Conservation (phyloP, 2,888 invertebrate genomes). For the Pachymerium ferrugineum region DNA sequence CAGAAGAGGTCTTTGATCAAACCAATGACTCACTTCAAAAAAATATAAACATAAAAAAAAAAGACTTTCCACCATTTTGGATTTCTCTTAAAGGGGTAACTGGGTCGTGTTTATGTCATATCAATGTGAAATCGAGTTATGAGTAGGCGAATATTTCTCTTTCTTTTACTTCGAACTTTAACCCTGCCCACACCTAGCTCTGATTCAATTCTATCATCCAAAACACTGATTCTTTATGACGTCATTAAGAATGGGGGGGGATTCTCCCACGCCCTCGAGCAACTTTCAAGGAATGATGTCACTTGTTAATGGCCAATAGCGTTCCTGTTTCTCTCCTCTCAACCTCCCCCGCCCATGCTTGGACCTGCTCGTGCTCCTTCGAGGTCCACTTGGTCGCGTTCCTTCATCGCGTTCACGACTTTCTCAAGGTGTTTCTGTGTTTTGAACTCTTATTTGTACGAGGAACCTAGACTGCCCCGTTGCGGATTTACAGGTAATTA, state of each 20-base stretch:
- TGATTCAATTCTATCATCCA: not conserved
- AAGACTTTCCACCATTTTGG: too few species aligned
- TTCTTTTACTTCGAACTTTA: too few species aligned
- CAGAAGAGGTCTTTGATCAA: not conserved
- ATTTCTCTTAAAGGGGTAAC: too few species aligned
- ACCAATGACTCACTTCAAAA: too few species aligned
- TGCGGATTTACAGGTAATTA: too few species aligned
- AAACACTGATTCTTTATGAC: not conserved
- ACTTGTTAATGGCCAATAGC: constrained; percentile 6
- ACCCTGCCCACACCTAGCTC: not conserved
- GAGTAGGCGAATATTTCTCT: too few species aligned
- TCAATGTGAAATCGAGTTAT: too few species aligned
- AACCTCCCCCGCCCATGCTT: not conserved
- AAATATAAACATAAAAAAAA: too few species aligned
- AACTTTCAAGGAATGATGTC: constrained; percentile 3
- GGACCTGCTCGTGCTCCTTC: not conserved
- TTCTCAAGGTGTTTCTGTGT: not conserved
- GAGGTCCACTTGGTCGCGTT: not conserved
- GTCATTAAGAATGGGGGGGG: not conserved
- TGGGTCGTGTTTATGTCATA: too few species aligned
- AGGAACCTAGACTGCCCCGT: not conserved
- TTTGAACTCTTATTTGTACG: constrained; percentile 9
- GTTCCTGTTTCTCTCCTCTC: not conserved
- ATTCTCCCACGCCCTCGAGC: not conserved
- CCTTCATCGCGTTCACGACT: not conserved